Percentiles rank a stretch among this genome's conserved stretches.
These are phyloP conservation scores for Conchocele bisecta DNA, from an alignment of 2,888 invertebrate species.

Conservation along the genomic window DNA sequence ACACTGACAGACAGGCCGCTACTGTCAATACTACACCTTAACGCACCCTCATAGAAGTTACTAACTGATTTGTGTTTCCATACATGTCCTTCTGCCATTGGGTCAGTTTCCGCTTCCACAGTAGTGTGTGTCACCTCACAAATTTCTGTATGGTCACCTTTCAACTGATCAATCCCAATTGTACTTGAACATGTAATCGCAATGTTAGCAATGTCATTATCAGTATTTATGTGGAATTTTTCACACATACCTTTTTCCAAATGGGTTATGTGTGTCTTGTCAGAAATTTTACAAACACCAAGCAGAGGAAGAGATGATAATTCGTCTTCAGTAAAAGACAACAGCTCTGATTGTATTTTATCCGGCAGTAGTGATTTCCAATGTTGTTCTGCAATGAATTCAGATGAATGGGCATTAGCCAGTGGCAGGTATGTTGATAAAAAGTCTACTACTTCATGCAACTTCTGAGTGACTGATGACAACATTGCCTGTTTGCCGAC, in stretches of 20 bases:
- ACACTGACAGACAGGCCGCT: constrained; percentile 24
- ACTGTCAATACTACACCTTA: constrained; percentile 35
- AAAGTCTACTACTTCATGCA: constrained; percentile 57
- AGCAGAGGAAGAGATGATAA: constrained; percentile 44
- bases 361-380: constrained; percentile 69
- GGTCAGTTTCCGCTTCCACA: not conserved
- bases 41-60: constrained; percentile 49
- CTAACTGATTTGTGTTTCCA: constrained; percentile 52
- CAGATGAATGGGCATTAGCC: constrained; percentile 75
- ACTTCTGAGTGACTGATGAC: too few relatives aligned
- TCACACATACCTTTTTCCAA: not conserved
- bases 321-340: constrained; percentile 55
- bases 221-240: too few relatives aligned
- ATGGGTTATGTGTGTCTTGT: not conserved
- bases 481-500: too few relatives aligned
- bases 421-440: constrained; percentile 68
- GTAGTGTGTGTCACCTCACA: not conserved
- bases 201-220: too few relatives aligned
- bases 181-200: too few relatives aligned
- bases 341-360: constrained; percentile 59
- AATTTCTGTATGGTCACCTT: not conserved
- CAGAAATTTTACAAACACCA: not conserved
- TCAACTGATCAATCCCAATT: too few relatives aligned
- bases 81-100: not conserved
- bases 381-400: constrained; percentile 71